Conservation (phyloP, 1,140 invertebrate species). For the Ylistrum balloti region DNA sequence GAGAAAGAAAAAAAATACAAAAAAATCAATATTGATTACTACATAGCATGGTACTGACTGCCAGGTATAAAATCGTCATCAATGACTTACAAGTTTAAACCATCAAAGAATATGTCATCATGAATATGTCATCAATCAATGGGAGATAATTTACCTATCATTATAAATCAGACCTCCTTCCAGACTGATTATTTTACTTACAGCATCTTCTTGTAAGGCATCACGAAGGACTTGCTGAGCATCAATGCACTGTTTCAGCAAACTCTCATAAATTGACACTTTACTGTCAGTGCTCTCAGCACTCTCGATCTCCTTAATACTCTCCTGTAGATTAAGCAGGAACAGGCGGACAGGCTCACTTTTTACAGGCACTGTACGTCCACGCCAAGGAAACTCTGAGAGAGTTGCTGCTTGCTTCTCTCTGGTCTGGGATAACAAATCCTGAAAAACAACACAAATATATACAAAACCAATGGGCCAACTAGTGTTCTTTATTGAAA, state of each 20-base stretch:
- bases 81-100: too few species aligned
- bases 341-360: slow-evolving; percentile 91
- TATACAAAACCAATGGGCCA: too few species aligned
- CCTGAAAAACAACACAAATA: slow-evolving; percentile 76
- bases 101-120: too few species aligned
- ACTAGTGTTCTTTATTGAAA: too few species aligned
- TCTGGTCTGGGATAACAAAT: slow-evolving; percentile 93
- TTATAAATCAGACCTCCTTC: background rate
- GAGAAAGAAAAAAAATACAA: too few species aligned
- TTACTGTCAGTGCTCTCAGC: slow-evolving; percentile 83
- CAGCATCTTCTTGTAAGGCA: slow-evolving; percentile 90
- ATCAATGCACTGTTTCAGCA: slow-evolving; percentile 97
- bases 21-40: too few species aligned
- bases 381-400: slow-evolving; percentile 95
- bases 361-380: slow-evolving; percentile 89
- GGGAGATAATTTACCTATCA: too few species aligned
- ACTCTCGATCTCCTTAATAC: slow-evolving; percentile 88
- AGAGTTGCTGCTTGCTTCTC: slow-evolving; percentile 89
- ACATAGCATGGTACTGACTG: too few species aligned
- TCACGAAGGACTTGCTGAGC: slow-evolving; percentile 93
- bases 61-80: too few species aligned
- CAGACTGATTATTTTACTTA: slow-evolving; percentile 65
- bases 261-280: slow-evolving; percentile 90
- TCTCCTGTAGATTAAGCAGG: slow-evolving; percentile 90
- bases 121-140: too few species aligned